Percentiles rank a stretch among this genome's conserved stretches.
These are phyloP conservation scores for Cepaea nemoralis DNA, from an alignment of 1,140 invertebrate genomes.

Conservation along the genomic window DNA sequence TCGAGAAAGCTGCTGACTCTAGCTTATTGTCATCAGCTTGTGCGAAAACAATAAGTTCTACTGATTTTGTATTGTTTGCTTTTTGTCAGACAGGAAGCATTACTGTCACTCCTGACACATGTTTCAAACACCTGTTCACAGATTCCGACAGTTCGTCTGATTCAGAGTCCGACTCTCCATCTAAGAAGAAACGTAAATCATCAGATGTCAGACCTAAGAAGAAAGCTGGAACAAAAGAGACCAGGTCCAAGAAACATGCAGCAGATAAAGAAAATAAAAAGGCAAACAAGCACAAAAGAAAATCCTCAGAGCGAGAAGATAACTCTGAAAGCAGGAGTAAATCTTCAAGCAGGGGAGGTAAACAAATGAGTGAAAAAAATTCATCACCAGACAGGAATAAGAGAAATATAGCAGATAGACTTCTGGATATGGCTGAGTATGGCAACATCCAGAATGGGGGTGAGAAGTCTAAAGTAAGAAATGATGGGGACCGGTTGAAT, in stretches of 20 bases:
- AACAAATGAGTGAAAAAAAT: neutral
- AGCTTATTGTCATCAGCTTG: no score
- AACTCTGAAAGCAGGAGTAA: slow-evolving; percentile 8
- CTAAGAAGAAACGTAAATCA: slow-evolving; percentile 4
- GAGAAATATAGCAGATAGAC: slow-evolving; percentile 28
- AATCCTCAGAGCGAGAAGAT: neutral
- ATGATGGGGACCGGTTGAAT: slow-evolving; percentile 30
- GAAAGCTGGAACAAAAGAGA: neutral
- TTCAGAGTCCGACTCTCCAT: slow-evolving; percentile 6
- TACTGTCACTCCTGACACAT: no score
- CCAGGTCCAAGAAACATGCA: slow-evolving; percentile 1
- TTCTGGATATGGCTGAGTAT: slow-evolving; percentile 35
- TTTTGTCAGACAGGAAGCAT: no score
- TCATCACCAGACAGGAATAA: neutral
- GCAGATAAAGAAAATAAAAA: slow-evolving; percentile 2
- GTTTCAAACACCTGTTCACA: no score
- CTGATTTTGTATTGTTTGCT: no score
- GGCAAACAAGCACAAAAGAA: neutral
- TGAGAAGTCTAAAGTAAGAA: neutral
- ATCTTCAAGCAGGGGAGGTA: neutral
- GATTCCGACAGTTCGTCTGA: slow-evolving; percentile 26
- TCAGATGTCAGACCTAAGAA: neutral
- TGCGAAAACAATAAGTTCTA: no score
- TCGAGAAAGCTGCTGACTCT: no score
- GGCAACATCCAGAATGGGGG: neutral